phyloP scores from a whole-genome alignment of 2,888 invertebrate genomes.

The Pogonocherus hispidulus region DNA sequence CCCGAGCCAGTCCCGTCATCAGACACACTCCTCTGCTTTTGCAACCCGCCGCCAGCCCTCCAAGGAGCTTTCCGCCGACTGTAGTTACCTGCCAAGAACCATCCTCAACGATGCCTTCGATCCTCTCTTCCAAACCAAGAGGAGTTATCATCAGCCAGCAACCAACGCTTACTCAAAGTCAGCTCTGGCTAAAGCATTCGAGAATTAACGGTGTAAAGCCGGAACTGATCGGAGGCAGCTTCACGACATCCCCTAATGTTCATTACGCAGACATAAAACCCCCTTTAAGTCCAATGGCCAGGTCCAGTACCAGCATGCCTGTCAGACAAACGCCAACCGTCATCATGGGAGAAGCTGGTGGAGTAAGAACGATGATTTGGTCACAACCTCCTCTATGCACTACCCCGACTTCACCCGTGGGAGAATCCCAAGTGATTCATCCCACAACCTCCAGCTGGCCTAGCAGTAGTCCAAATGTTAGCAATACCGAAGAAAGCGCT shows the following conservation, averaged over 20 bases:
- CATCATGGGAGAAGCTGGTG: conserved; percentile 94
- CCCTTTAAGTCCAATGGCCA: conserved; percentile 56
- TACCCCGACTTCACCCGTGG: conserved; percentile 58
- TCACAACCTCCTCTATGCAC: conserved; percentile 71
- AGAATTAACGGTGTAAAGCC: conserved; percentile 83
- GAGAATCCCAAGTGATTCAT: conserved; percentile 58
- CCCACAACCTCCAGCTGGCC: conserved; percentile 62
- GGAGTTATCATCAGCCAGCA: conserved; percentile 66
- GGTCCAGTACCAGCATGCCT: conserved; percentile 58
- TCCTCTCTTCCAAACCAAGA: conserved; percentile 44
- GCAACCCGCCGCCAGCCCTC: conserved; percentile 60
- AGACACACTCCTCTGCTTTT: conserved; percentile 63
- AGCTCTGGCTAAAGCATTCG: conserved; percentile 68
- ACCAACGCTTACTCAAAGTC: conserved; percentile 55
- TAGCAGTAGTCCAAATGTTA: conserved; percentile 48
- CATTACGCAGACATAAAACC: conserved; percentile 55
- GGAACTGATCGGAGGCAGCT: conserved; percentile 81
- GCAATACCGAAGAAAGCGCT: conserved; percentile 71
- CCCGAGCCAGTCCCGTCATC: conserved; percentile 65
- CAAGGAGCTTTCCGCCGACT: conserved; percentile 45
- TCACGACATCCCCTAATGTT: conserved; percentile 62
- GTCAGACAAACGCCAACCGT: conserved; percentile 84
- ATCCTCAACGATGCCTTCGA: conserved; percentile 48
- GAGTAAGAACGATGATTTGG: conserved; percentile 83
- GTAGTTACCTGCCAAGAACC: conserved; percentile 54